Conservation (phyloP, 2,888 invertebrate species). For the Polia nebulosa region DNA sequence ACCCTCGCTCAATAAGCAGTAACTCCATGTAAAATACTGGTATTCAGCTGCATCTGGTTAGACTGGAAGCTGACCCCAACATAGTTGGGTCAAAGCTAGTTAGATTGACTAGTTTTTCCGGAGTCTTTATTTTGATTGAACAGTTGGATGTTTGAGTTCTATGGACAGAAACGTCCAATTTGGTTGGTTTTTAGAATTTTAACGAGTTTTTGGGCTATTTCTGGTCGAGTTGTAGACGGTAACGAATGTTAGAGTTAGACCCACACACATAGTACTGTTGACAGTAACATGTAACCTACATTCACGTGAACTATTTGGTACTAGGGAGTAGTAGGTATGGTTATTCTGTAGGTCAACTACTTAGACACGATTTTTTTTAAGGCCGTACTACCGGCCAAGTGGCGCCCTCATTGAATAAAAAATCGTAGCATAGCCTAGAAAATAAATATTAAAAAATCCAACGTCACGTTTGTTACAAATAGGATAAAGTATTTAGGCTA, state of each 20-base stretch:
- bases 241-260: not conserved
- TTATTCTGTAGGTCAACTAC: slow-evolving; percentile 4
- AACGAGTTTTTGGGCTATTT: slow-evolving; percentile 23
- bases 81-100: no score
- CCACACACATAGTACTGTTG: not conserved
- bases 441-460: no score
- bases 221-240: not conserved
- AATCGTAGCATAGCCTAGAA: no score
- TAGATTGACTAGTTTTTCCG: no score
- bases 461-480: no score
- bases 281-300: not conserved
- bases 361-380: not conserved
- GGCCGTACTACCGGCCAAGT: no score
- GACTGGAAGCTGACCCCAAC: no score
- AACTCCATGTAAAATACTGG: no score
- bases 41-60: no score
- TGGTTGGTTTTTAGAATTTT: not conserved
- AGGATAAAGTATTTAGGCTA: no score
- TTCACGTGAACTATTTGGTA: slow-evolving; percentile 11
- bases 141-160: slow-evolving; percentile 24
- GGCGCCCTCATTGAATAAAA: no score
- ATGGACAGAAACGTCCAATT: slow-evolving; percentile 13
- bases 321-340: not conserved
- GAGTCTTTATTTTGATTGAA: not conserved
- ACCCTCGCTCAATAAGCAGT: no score